Evolutionary conservation across 1,140 invertebrate species (phyloP), one percentile per base, ranked within the genome.

Genomic region (Pteromalus puparum): DNA sequence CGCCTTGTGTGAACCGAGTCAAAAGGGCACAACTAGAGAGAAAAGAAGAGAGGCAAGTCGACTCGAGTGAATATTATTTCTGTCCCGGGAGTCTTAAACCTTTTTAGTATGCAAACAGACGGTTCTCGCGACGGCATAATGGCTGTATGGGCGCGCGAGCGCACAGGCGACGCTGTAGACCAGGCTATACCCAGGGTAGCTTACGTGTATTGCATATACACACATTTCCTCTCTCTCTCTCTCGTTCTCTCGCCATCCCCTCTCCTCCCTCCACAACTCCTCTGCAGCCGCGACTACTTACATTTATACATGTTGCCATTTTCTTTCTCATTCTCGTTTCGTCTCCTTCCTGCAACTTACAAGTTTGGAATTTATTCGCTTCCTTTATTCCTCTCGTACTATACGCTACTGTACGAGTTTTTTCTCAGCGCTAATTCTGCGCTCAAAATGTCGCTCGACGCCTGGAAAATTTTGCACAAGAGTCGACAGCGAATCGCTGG

Each of bases 71-170:
- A 89, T 90, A 90, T 90, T 90, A 90, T 90, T 90, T 90, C 88
- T 88, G 88, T 89, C 87, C 86, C 87, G 87, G 86, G 87, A 90
- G 89, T 90, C 90, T 90, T 89, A 90, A 90, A 90, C 87, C 90
- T 90, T 90, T 91, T 91, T 90, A 90, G 89, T 90, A 90, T 90
- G 90, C 90, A 91, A 91, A 90, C 90, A 90, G 90, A 91, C 87
- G 88, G 88, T 87, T 89, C 89, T 89, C 87, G 84, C 75, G 76
- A 86, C 86, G 82, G 84, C 86, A 87, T 90, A 91, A 91, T 90
- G 86, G 86, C 83, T 85, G 85, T 86, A 87, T 76, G 46, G 76
- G 84, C 65, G 84, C 65, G 87, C 83, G 67, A 48, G 46, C 65
- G 68, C 83, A 86, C 83, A 65, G 46, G 46, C 76, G 70, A 68